Percentiles rank a stretch among this genome's conserved stretches.
These are phyloP conservation scores for Cepphus grylle DNA, from an alignment of 2,113 vertebrate genomes.

Conservation along the genomic window DNA sequence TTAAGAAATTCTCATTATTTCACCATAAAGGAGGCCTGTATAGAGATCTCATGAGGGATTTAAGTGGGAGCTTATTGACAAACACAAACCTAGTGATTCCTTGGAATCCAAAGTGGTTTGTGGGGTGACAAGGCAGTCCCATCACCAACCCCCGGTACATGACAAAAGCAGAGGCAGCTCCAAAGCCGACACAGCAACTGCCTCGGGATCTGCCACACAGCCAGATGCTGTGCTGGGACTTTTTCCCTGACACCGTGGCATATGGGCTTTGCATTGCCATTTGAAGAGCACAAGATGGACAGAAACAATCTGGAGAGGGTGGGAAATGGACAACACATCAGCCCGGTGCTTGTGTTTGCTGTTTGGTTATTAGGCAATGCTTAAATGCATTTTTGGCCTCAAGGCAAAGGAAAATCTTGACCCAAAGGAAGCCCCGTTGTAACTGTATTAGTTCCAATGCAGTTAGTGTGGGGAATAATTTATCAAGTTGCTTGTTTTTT, in stretches of 20 bases:
- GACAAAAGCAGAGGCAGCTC: conserved; percentile 28
- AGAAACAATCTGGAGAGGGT: neutral
- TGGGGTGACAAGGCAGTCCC: neutral
- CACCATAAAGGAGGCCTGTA: neutral
- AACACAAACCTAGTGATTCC: neutral
- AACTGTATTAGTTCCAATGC: neutral
- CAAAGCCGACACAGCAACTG: conserved; percentile 28
- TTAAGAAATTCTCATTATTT: conserved; percentile 35
- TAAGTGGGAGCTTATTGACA: neutral
- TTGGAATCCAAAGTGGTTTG: neutral
- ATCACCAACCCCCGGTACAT: neutral
- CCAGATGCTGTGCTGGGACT: conserved; percentile 22
- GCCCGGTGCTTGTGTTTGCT: neutral
- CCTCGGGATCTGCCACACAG: neutral
- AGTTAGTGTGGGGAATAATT: neutral
- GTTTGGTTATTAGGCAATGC: neutral
- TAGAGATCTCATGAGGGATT: neutral
- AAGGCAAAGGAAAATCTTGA: neutral
- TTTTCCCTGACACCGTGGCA: neutral
- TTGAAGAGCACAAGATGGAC: neutral
- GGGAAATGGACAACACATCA: neutral
- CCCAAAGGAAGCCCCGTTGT: neutral
- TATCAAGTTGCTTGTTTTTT: neutral
- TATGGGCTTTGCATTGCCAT: conserved; percentile 32
- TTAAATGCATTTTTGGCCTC: neutral